Percentiles rank a stretch among this genome's conserved stretches.
Evolutionary conservation across 2,888 invertebrate species (phyloP).

Genomic region (Hydrotaea diabolus): DNA sequence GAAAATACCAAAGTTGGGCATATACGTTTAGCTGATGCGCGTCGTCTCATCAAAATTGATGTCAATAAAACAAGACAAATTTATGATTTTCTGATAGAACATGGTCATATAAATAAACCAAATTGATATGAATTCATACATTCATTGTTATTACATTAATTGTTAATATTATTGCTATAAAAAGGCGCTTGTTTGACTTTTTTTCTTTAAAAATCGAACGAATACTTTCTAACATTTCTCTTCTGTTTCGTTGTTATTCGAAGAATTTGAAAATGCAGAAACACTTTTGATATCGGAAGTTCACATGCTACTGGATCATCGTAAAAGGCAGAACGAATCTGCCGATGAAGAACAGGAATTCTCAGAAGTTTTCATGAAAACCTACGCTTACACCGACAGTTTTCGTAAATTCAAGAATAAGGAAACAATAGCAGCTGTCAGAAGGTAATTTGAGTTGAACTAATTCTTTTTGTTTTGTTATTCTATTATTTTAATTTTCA

Average conservation of each 20-base stretch:
- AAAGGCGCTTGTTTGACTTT: conserved; percentile 56
- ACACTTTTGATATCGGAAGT: conserved; percentile 97
- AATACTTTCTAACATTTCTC: not conserved
- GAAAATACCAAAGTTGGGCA: conserved; percentile 90
- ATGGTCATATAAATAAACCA: conserved; percentile 87
- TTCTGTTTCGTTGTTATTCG: conserved; percentile 42
- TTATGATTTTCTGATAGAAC: conserved; percentile 88
- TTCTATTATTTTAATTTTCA: conserved; percentile 48
- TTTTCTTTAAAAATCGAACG: not conserved
- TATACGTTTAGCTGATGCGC: conserved; percentile 89
- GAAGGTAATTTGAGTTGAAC: conserved; percentile 85
- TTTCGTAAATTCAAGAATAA: conserved; percentile 99
- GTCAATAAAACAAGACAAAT: conserved; percentile 95
- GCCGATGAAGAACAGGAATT: conserved; percentile 99
- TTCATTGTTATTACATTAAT: conserved; percentile 36
- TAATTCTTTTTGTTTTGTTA: not conserved
- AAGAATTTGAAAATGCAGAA: conserved; percentile 99
- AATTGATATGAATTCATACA: conserved; percentile 69
- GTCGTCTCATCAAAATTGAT: conserved; percentile 93
- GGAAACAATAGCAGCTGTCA: conserved; percentile 97
- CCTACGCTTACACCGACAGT: conserved; percentile 96
- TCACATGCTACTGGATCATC: conserved; percentile 96
- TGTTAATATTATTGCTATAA: not conserved
- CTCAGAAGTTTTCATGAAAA: conserved; percentile 99
- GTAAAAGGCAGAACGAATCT: conserved; percentile 98